Evolutionary conservation across 30 jellyfish, hydroid and myxozoan genomes (phyloP).

Genomic region (Hydractinia echinata): DNA sequence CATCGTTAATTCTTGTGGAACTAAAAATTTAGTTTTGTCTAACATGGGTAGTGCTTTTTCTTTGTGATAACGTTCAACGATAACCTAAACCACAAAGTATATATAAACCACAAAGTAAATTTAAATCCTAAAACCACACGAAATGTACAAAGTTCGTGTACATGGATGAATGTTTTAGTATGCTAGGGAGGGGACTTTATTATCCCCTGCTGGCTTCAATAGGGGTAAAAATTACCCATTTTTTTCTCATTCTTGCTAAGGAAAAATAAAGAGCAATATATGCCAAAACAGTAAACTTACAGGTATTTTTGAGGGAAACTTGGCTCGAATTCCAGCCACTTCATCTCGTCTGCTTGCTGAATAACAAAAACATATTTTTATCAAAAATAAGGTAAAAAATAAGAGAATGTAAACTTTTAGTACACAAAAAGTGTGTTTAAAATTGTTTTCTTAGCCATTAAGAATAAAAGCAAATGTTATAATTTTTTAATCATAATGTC

Average conservation of each 20-base stretch:
- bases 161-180: too few relatives aligned
- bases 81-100: constrained; percentile 48
- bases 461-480: too few relatives aligned
- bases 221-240: too few relatives aligned
- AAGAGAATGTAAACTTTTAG: background rate
- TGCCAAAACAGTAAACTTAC: constrained; percentile 46
- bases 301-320: constrained; percentile 95
- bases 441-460: too few relatives aligned
- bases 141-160: background rate
- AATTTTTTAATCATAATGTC: too few relatives aligned
- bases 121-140: background rate
- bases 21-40: constrained; percentile 90
- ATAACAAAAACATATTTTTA: background rate
- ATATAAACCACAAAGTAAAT: background rate
- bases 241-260: too few relatives aligned
- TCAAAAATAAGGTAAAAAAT: too few relatives aligned
- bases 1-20: constrained; percentile 97
- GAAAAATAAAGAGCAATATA: background rate
- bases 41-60: constrained; percentile 90
- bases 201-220: too few relatives aligned
- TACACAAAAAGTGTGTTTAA: too few relatives aligned
- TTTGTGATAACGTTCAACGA: constrained; percentile 93
- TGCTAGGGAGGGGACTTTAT: too few relatives aligned
- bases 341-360: constrained; percentile 98
- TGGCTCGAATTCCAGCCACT: constrained; percentile 99